Base-by-base conservation (phyloP, 2,888 invertebrate species). In the Ophraella communa region DNA sequence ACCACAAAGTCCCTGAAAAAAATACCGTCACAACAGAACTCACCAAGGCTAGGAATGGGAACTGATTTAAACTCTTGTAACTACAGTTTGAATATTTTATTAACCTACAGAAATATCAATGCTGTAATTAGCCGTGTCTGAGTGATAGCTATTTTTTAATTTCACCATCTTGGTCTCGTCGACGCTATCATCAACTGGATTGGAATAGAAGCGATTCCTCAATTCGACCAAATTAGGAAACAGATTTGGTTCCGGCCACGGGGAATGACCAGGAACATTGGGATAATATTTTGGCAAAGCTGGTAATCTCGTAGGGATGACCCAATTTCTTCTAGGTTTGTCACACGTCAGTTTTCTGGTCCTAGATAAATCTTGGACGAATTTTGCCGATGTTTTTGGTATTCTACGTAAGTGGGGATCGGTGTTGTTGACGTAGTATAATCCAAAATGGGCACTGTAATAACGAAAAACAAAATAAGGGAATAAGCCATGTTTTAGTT, bases 401-500 rank as follows among this genome's bases (percentile, higher is more conserved):
- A 84, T 87, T 68, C 92, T 84, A 1, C 85, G 83, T 64, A 87
- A 85, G 0, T 84, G 81, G 0, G 85, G 83, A 69, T 85, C 86
- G 1, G 80, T 77, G 76, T 89, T 89, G 76, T 92, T 87, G 0
- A 92, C 89, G 72, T 86, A 83, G 71, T 88, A 88, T 0, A 92
- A 72, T 7, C 92, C 92, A 78, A 89, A 92, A 27, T 24, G 49
- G 14, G 49, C 5, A 2, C 49, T 49, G 49, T 11, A 49, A 49
- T 21, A 24, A 21, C n/a, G n/a, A n/a, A n/a, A n/a, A n/a, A n/a
- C n/a, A n/a, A n/a, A n/a, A n/a, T n/a, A n/a, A n/a, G n/a, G n/a
- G n/a, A n/a, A n/a, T n/a, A n/a, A n/a, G n/a, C n/a, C n/a, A n/a
- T n/a, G n/a, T n/a, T n/a, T n/a, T n/a, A n/a, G n/a, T n/a, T n/a